Evolutionary conservation across 1,140 invertebrate species (phyloP), one percentile per base, ranked within the genome.

Genomic region (Sarcophaga peregrina): DNA sequence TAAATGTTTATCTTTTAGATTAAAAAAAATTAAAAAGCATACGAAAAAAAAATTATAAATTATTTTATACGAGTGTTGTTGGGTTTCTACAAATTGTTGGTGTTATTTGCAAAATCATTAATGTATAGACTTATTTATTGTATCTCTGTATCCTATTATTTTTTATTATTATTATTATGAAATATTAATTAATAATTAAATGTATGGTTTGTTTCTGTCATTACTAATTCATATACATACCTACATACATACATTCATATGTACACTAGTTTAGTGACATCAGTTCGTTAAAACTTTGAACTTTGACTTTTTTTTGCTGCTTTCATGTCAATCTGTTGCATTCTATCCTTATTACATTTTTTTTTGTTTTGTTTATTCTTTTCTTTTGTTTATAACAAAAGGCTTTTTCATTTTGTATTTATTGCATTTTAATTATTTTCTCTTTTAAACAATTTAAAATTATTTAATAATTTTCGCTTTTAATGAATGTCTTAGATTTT

Each of bases 31-130:
- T n/a, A n/a, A 37, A 37, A 37, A 37, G 4, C 25, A 37, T 2
- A 37, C 25, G 4, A 37, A 37, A 37, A 37, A 37, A 37, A 37
- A 37, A n/a, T n/a, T n/a, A n/a, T n/a, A n/a, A 37, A 37, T 37
- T 37, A 37, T 37, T 37, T 37, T 37, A 37, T 37, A 37, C 25
- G 4, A 37, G 25, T 37, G 25, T 37, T 37, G 25, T 37, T 37
- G 25, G 25, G 25, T 37, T 37, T 2, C 1, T 2, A 37, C 25
- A 68, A 20, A 73, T 48, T 76, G 7, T 48, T 76, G 74, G 74
- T 76, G 74, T 76, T 76, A 76, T 45, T 76, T 17, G n/a, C 74
- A 76, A 76, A 76, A 76, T 76, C 47, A 17, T 76, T 48, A n/a
- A n/a, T 74, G 73, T 45, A 15, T 58, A 58, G 54, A 58, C 15